These are phyloP conservation scores for Dasyprocta punctata DNA, from an alignment of 2,113 vertebrate genomes.

Conservation along the genomic window DNA sequence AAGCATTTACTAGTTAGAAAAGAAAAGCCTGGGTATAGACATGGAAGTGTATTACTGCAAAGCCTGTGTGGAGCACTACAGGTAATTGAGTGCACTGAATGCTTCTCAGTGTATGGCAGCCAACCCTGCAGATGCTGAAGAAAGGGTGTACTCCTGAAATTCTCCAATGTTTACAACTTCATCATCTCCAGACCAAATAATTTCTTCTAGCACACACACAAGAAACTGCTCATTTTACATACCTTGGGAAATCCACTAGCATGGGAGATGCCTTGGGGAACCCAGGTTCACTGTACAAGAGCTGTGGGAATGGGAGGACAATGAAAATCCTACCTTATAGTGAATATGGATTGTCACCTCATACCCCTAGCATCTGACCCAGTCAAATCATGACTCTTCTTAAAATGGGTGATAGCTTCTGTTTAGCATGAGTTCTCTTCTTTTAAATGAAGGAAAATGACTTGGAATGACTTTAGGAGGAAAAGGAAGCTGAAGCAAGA, in stretches of 20 bases:
- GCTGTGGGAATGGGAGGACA: neutral
- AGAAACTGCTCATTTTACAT: slow-evolving; percentile 17
- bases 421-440: neutral
- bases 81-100: neutral
- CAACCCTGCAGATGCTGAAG: neutral
- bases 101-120: neutral
- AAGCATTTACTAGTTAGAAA: neutral
- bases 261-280: neutral
- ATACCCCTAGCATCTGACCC: neutral
- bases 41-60: neutral
- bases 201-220: slow-evolving; percentile 29
- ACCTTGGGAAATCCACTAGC: neutral
- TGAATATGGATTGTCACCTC: neutral
- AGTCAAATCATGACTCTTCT: neutral
- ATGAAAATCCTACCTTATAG: neutral
- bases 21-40: neutral
- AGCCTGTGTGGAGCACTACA: neutral
- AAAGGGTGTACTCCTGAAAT: neutral
- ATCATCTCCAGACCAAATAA: slow-evolving; percentile 54
- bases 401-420: neutral
- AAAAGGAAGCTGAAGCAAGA: neutral
- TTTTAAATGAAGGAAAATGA: neutral
- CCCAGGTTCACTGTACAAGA: neutral
- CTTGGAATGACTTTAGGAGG: neutral
- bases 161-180: slow-evolving; percentile 26